Base-by-base conservation (phyloP, 2,888 invertebrate genomes). In the Limnephilus marmoratus region DNA sequence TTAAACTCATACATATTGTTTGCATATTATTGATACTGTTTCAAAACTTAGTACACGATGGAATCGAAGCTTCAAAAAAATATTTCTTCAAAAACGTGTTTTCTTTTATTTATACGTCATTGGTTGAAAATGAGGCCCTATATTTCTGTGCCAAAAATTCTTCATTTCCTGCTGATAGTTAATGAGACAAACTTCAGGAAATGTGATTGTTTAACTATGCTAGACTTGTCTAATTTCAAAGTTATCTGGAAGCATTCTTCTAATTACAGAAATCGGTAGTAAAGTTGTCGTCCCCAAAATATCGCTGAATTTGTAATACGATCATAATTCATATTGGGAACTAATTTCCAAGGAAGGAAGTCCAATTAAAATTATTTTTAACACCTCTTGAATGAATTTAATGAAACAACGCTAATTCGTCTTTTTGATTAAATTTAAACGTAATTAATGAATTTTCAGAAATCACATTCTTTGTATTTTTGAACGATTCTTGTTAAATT, bases 171-270 rank as follows among this genome's bases (percentile, higher is more conserved):
- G 85, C 85, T 53, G 92, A 86, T 92, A 87, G 88, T 93, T 93
- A 93, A 92, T 93, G 92, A 92, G 92, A 91, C 86, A 93, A 93
- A 92, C 87, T 93, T 93, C 90, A 41, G 31, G 37, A 85, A 91
- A 92, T 92, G 53, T 88, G 87, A 92, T 91, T 92, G 93, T 92
- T 92, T 93, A 90, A 92, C 91, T 92, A 80, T 53, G 87, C 29
- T 4, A n/a, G 85, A 41, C 45, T 45, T 41, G 24, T 37, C n/a
- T 37, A 37, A 41, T 85, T 37, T 41, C 12, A 37, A 41, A 85
- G 85, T 37, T 37, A 41, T 41, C 45, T 85, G 34, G n/a, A 24
- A 24, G 68, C 68, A 68, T 68, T 68, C 68, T 2, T 68, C 24
- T 68, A 68, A 68, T 68, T 68, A 68, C n/a, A 68, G 68, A 68